Base-by-base conservation (phyloP, 2,797 vertebrate genomes). In the Bovichtus diacanthus region DNA sequence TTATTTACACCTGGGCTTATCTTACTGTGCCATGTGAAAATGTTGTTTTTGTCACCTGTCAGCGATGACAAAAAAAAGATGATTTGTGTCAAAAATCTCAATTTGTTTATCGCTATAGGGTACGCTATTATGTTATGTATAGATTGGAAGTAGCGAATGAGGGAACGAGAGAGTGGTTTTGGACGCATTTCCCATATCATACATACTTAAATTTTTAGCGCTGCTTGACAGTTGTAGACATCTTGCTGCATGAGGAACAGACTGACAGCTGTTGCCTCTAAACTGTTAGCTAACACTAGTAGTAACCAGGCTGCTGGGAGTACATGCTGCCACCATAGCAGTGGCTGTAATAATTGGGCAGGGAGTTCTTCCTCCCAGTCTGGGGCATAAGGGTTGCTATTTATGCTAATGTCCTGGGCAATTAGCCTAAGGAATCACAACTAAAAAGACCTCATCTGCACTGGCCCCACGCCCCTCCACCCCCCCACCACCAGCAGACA, bases 331-430 rank as follows among this genome's bases (percentile, higher is more conserved):
- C 84, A 85, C 78, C 70, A 31, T 74, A 36, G 78, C 72, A 41
- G 82, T 87, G 87, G 84, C 88, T 83, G 69, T 87, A 92, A 85
- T 95, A 95, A 95, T 95, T 95, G 92, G 94, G 86, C 82, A 86
- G 95, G 94, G 94, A 95, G 79, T 91, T 90, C 80, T 74, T 87
- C 81, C 80, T 87, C 93, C 90, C 93, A 83, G 84, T 81, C 87
- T 81, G 63, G 90, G 83, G 90, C 78, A 85, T 75, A 69, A 69
- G 87, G 87, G 85, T 84, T 86, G 82, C 86, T 94, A 88, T 93
- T 93, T 93, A 95, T 95, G 91, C 90, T 92, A 95, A 95, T 94
- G 80, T 78, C 19, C 77, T 44, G 81, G 67, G 85, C 92, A 95
- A 95, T 95, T 95, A 95, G 92, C 85, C 81, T 83, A 77, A 80